Base-by-base conservation (phyloP, 2,888 invertebrate species). In the Meganola albula region DNA sequence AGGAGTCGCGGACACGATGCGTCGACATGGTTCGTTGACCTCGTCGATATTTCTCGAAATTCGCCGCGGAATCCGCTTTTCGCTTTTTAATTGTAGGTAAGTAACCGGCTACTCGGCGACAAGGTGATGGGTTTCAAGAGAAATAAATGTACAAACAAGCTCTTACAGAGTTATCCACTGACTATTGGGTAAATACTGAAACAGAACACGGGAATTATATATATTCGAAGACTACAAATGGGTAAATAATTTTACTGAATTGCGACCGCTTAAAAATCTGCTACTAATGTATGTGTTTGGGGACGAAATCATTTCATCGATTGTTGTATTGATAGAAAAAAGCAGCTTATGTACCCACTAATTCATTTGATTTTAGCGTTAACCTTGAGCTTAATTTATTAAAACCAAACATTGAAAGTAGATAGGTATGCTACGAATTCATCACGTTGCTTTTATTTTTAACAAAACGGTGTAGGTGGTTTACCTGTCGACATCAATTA, bases 11-110 rank as follows among this genome's bases (percentile, higher is more conserved):
- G 76, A 72, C 74, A 68, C 74, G 82, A 78, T 79, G 76, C 79
- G 83, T 80, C 76, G 75, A 74, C 75, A 67, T 54, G 67, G 83
- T 73, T 75, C 84, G 70, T 68, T 67, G 82, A 84, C 83, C 83
- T 68, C 79, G 74, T 71, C 77, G 82, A 83, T 83, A 84, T 80
- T 83, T 83, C 83, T 83, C 75, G 80, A 83, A 84, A 84, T 82
- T 75, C 74, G 68, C 72, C 63, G 74, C 66, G 73, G 78, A 82
- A 77, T 84, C 76, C 72, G 63, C 71, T 82, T 83, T 79, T 82
- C 79, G 80, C 75, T 77, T 83, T 83, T 84, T 84, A 85, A 84
- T 85, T 83, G 83, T 79, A 74, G 69, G 73, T 73, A 74, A 70
- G 73, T 73, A 74, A 74, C 73, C 77, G 70, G 73, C 74, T 66